Evolutionary conservation across 2,113 vertebrate species (phyloP), one percentile per base, ranked within the genome.

Genomic region (Ovis canadensis): DNA sequence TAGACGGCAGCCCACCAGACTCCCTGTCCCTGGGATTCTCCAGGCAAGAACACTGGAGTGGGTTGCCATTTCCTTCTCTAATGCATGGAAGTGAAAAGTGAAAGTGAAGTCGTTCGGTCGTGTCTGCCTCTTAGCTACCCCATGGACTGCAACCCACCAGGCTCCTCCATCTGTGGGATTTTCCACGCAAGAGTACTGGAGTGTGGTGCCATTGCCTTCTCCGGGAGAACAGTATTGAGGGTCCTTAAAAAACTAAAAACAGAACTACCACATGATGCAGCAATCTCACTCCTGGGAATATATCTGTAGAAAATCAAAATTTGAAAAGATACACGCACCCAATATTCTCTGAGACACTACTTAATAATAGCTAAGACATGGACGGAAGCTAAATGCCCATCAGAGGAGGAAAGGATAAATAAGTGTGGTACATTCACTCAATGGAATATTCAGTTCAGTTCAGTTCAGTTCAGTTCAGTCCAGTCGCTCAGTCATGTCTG

Each of bases 101-200:
- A 60, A 60, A 31, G 12, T 31, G 60, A 62, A 62, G 60, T 7
- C 29, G 0, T 1, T 31, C 6, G 7, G 29, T 31, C 1, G 0
- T 33, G 6, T 62, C 29, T 15, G 60, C 31, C 60, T 33, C 60
- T 31, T 31, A 7, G 29, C 3, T 1, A 62, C 29, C 14, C 29
- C 29, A 33, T 62, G 60, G 29, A 62, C 60, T 62, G 29, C 29
- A 62, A 13, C 60, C 29, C 1, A 33, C 60, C 29, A 33, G 14
- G 60, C 29, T 62, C 14, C 60, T 62, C 60, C 0, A 0, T 2
- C 60, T 6, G 7, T 7, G 29, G 60, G 29, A 62, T 62, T 62
- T 33, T 33, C 29, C 14, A 62, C 29, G 60, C 29, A 33, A 33
- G 29, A 33, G 60, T 33, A 62, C 60, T 33, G 29, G 29, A 62